Conservation (phyloP, 2,797 vertebrate species). For the Acanthurus leucopareius region DNA sequence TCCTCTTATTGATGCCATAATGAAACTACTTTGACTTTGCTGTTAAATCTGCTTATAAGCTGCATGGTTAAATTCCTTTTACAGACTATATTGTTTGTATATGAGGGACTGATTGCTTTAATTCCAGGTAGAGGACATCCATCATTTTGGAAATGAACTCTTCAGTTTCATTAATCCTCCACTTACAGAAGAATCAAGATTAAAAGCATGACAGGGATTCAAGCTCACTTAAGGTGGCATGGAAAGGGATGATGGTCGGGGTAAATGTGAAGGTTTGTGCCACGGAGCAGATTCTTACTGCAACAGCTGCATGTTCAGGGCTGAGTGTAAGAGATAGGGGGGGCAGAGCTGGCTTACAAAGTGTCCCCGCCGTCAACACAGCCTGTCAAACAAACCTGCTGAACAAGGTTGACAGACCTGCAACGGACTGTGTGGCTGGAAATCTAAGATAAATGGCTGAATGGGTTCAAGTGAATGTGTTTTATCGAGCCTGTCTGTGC, state of each 20-base stretch:
- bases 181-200: slow-evolving; percentile 1
- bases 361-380: slow-evolving; percentile 7
- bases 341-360: neutral
- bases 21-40: neutral
- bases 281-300: slow-evolving; percentile 59
- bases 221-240: slow-evolving; percentile 7
- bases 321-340: slow-evolving; percentile 31
- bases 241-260: neutral
- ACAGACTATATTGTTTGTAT: neutral
- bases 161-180: slow-evolving; percentile 22
- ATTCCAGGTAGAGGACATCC: neutral
- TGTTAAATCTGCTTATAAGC: neutral
- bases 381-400: slow-evolving; percentile 13
- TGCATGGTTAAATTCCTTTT: neutral
- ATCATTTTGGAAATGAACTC: slow-evolving; percentile 12
- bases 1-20: neutral
- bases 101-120: neutral
- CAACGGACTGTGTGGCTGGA: neutral
- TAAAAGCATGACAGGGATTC: slow-evolving; percentile 12
- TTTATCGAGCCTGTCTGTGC: neutral
- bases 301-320: slow-evolving; percentile 54
- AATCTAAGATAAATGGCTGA: neutral
- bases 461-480: neutral
- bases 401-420: neutral
- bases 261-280: slow-evolving; percentile 10